Evolutionary conservation across 2,113 vertebrate species (phyloP).

Genomic region (Glaucomys volans): DNA sequence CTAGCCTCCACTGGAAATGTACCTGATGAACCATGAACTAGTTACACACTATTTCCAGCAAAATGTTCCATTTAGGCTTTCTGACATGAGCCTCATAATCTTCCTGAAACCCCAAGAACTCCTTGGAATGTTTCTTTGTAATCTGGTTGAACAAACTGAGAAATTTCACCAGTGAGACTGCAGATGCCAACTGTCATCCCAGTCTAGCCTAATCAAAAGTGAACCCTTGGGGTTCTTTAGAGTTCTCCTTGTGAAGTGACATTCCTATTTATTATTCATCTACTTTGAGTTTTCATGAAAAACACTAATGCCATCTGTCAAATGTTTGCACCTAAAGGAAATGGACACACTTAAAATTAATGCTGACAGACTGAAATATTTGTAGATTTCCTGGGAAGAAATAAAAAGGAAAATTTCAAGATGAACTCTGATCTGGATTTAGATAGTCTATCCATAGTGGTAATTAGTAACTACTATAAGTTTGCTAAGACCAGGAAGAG

Average conservation of each 20-base stretch:
- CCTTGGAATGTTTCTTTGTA: not conserved
- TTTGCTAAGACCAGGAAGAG: not conserved
- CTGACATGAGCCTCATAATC: not conserved
- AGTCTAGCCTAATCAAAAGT: not conserved
- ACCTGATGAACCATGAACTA: not conserved
- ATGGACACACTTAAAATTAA: slow-evolving; percentile 46
- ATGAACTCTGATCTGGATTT: not conserved
- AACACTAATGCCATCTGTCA: not conserved
- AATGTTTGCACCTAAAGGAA: not conserved
- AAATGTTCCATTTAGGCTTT: slow-evolving; percentile 6
- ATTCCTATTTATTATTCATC: slow-evolving; percentile 39
- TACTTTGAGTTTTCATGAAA: not conserved
- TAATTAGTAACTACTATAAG: not conserved
- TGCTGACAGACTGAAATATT: slow-evolving; percentile 19
- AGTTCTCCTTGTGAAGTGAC: not conserved
- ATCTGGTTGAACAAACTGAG: not conserved
- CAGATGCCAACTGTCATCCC: not conserved
- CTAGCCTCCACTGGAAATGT: not conserved
- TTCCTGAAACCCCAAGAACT: not conserved
- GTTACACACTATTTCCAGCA: not conserved
- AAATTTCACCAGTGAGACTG: not conserved
- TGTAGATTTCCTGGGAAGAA: slow-evolving; percentile 42
- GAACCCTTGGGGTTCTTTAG: not conserved
- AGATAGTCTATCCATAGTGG: not conserved
- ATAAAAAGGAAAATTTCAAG: slow-evolving; percentile 4